Percentiles rank a stretch among this genome's conserved stretches.
Evolutionary conservation across 2,888 invertebrate species (phyloP).

Genomic region (Ennomos quercinarius): DNA sequence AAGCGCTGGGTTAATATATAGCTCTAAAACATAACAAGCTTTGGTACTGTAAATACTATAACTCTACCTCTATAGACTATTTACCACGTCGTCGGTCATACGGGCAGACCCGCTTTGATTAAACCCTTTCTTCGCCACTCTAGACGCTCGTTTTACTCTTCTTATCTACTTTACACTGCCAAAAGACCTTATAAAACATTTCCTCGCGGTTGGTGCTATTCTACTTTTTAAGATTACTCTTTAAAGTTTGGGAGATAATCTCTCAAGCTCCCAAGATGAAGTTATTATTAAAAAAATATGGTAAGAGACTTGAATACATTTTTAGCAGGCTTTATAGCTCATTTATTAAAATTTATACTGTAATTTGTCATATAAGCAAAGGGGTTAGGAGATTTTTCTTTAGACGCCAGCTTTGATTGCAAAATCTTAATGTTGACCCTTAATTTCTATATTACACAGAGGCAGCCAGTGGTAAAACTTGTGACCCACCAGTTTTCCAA

Average conservation of each 20-base stretch:
- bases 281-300: too few species aligned
- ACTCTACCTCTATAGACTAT: conserved; percentile 53
- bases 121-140: conserved; percentile 68
- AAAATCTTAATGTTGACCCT: too few species aligned
- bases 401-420: too few species aligned
- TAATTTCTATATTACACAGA: too few species aligned
- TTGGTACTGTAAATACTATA: conserved; percentile 36
- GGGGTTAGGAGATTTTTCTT: too few species aligned
- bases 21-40: neutral
- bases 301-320: neutral
- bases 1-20: too few species aligned
- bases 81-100: conserved; percentile 67
- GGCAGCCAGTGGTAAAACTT: too few species aligned
- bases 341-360: too few species aligned
- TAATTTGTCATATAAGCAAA: too few species aligned
- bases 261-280: neutral
- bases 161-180: conserved; percentile 61
- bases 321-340: too few species aligned
- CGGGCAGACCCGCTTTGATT: conserved; percentile 71
- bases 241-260: conserved; percentile 23
- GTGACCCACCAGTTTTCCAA: too few species aligned
- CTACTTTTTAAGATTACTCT: conserved; percentile 35
- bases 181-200: conserved; percentile 62
- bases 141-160: conserved; percentile 64
- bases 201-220: conserved; percentile 41